Base-by-base conservation (phyloP, 2,797 vertebrate species). In the Graptemys geographica region DNA sequence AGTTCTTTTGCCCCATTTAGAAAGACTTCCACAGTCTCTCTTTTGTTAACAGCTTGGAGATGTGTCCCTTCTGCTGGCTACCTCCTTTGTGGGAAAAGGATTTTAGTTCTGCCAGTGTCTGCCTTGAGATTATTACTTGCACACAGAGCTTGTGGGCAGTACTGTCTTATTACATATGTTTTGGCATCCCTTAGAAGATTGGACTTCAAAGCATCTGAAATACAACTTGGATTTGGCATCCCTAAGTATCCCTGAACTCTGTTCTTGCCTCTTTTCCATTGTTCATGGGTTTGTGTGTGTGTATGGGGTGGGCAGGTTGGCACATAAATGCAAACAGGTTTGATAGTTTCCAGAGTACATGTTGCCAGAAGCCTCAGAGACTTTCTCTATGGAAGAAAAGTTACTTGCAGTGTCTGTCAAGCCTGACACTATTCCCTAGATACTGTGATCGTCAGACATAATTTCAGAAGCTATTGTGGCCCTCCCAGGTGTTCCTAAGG, bases 401-500 rank as follows among this genome's bases (percentile, higher is more conserved):
- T 92, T 62, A 55, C 62, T 83, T 79, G 16, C 47, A 23, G 86
- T 88, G 86, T 51, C 33, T 57, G 88, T 91, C 16, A 52, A n/a
- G 82, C 37, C 41, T 55, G 12, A 83, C 65, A 44, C n/a, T 87
- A 18, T 59, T 92, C 78, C 87, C 57, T 69, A 44, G 31, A 51
- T 86, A 57, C 91, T 94, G 79, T 90, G 91, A 86, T 83, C 57
- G 59, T 51, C 10, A 85, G 87, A 81, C 18, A 21, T 69, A 21
- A 83, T 92, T 96, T 93, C 87, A 65, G 91, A 87, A 93, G 89
- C 65, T 49, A 27, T 31, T 78, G 27, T 28, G 28, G 74, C 27
- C 13, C 44, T 78, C 90, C 65, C 87, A 90, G 65, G 51, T 69
- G 55, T 89, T 92, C 92, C 94, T 94, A 82, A 86, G 72, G 93